Evolutionary conservation across 2,113 vertebrate genomes (phyloP).

Genomic region (Gymnogyps californianus): DNA sequence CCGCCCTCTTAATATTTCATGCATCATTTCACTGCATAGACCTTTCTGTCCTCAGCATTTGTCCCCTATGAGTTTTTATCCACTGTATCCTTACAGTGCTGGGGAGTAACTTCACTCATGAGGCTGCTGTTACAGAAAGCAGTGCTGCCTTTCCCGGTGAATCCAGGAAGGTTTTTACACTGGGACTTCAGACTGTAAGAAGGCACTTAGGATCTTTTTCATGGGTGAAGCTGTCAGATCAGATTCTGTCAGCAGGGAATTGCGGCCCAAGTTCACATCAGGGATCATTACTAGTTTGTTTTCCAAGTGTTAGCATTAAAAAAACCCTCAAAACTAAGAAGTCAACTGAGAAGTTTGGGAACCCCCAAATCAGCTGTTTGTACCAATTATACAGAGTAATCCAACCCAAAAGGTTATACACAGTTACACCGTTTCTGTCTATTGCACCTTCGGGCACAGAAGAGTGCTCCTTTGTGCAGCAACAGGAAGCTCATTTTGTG

Average conservation of each 20-base stretch:
- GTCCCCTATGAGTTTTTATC: background rate
- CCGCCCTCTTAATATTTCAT: background rate
- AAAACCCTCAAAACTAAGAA: background rate
- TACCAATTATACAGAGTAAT: background rate
- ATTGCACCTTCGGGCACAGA: background rate
- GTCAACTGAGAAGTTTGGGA: background rate
- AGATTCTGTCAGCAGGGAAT: background rate
- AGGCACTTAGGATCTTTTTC: background rate
- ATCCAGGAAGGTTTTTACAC: background rate
- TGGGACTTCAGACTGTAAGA: background rate
- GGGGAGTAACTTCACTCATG: background rate
- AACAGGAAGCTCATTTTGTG: background rate
- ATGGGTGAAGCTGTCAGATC: background rate
- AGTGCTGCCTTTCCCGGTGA: background rate
- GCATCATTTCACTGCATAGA: background rate
- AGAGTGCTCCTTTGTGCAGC: background rate
- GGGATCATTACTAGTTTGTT: background rate
- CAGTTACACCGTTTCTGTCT: fast-evolving
- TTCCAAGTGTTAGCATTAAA: background rate
- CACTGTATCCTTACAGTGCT: background rate
- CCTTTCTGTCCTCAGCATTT: background rate
- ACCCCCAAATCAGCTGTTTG: background rate
- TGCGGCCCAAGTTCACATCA: background rate
- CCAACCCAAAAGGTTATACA: background rate
- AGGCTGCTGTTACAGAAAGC: background rate